These are phyloP conservation scores for Aegotheles bennettii DNA, from an alignment of 2,113 vertebrate genomes.

Conservation along the genomic window DNA sequence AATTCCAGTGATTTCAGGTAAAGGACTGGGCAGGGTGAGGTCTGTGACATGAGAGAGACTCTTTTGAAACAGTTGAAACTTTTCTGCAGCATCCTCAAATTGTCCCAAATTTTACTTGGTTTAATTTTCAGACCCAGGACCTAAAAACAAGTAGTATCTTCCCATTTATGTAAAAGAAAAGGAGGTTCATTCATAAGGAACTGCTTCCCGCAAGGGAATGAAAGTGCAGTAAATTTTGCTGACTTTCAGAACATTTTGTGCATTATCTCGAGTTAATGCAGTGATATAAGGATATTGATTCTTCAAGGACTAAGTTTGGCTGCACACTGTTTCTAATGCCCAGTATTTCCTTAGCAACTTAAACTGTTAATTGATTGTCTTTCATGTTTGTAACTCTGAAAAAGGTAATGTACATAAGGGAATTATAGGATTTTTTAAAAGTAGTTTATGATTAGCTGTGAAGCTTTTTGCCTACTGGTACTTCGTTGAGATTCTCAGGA, in stretches of 20 bases:
- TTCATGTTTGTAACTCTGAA: background rate
- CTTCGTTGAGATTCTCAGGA: background rate
- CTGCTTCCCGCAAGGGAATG: background rate
- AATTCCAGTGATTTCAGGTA: background rate
- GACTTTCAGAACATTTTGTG: constrained; percentile 1
- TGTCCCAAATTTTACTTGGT: background rate
- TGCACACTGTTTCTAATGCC: background rate
- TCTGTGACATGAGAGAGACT: background rate
- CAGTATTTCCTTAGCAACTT: constrained; percentile 25
- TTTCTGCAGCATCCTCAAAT: background rate
- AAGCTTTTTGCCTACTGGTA: background rate
- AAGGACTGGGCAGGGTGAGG: background rate
- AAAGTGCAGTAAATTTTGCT: background rate
- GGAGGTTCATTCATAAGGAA: background rate
- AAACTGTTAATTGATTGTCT: constrained; percentile 45
- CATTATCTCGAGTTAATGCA: constrained; percentile 27
- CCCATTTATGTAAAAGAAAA: background rate
- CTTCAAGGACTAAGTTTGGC: constrained; percentile 17
- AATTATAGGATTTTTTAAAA: background rate
- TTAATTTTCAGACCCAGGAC: background rate
- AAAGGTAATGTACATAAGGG: background rate
- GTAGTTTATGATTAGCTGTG: background rate
- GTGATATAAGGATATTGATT: constrained; percentile 12
- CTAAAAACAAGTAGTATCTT: background rate
- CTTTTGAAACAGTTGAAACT: background rate